A percentile compares a stretch with the other conserved stretches of the same genome.
Evolutionary conservation across 2,888 invertebrate species (phyloP).

Genomic region (Ornithoptera alexandrae): DNA sequence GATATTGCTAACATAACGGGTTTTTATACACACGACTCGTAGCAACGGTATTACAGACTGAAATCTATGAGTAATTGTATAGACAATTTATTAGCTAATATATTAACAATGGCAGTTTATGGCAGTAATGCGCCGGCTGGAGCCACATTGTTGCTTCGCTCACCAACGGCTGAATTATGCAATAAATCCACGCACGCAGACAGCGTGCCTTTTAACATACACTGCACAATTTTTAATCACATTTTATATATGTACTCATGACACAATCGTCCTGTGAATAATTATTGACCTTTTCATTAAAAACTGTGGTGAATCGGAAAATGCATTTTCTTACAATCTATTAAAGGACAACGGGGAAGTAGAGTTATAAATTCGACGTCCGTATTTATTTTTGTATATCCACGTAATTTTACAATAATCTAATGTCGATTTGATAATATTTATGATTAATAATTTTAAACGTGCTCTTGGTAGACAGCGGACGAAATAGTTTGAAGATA

Average conservation of each 20-base stretch:
- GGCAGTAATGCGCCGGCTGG: conserved; percentile 41
- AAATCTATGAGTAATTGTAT: conserved; percentile 34
- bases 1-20: conserved; percentile 3
- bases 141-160: conserved; percentile 44
- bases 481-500: too few species aligned
- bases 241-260: conserved; percentile 23
- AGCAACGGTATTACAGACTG: conserved; percentile 8
- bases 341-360: too few species aligned
- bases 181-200: conserved; percentile 15
- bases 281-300: neutral
- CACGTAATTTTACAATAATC: too few species aligned
- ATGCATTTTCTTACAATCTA: too few species aligned
- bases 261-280: neutral
- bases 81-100: conserved; percentile 54
- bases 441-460: too few species aligned
- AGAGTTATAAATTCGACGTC: too few species aligned
- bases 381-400: too few species aligned
- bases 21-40: conserved; percentile 13
- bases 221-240: conserved; percentile 31
- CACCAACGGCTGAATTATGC: conserved; percentile 19
- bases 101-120: conserved; percentile 52
- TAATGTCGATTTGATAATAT: too few species aligned
- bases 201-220: conserved; percentile 24
- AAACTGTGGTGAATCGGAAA: too few species aligned
- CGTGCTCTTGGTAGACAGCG: too few species aligned